Evolutionary conservation across 2,888 invertebrate genomes (phyloP), one percentile per base, ranked within the genome.

Genomic region (Hydrotaea cyrtoneurina): DNA sequence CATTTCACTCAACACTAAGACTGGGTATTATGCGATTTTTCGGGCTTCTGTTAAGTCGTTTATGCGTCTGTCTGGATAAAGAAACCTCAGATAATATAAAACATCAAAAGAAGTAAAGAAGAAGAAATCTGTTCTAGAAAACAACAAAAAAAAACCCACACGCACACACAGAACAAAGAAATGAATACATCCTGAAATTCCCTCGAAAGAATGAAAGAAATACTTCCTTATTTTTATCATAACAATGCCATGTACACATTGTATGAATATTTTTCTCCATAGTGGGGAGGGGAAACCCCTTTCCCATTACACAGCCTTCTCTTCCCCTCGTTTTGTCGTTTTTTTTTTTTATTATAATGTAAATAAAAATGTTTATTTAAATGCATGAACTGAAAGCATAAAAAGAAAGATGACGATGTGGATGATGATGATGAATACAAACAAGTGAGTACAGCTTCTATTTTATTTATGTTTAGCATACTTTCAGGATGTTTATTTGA

Each of bases 391-490:
- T 59, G 59, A 17, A 66, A 21, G 21, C 15, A 59, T 53, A 59
- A 59, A 57, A 3, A 23, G n/a, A n/a, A 59, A 11, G 26, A 10
- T 15, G 59, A 59, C 7, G 5, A 57, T 13, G 31, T 3, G 1
- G 23, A 62, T 64, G 17, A 17, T 36, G 17, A n/a, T 64, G 17
- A 19, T 57, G 55, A 57, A 8, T 31, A 64, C 64, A 39, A 43
- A 66, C 43, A 66, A 36, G 64, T 21, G 36, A 66, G 46, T 31
- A 55, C 50, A 39, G 13, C 19, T 77, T 74, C 72, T 31, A 31
- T 55, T n/a, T 73, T 80, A 74, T 72, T 53, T 73, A 69, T 69
- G 69, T 46, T 69, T 74, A 85, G 79, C 77, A 85, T 80, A 82
- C 69, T 85, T 82, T 77, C 36, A 74, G 64, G 64, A 62, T 74